These are phyloP conservation scores for Hoplostethus mediterraneus DNA, from an alignment of 2,797 vertebrate genomes.

Conservation along the genomic window DNA sequence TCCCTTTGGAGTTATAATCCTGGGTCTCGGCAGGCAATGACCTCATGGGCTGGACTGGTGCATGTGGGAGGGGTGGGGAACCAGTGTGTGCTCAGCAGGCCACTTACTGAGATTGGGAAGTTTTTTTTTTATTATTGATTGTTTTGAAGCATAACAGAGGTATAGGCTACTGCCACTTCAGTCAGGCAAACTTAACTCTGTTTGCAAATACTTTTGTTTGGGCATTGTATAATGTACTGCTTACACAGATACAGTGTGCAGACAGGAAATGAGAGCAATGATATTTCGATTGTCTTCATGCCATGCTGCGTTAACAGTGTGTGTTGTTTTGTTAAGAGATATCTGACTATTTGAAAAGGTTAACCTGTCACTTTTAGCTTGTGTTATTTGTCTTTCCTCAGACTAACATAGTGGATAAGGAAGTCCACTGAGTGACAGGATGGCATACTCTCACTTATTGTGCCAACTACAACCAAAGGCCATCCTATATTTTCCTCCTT, in stretches of 20 bases:
- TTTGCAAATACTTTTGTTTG: constrained; percentile 63
- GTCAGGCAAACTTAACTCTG: constrained; percentile 57
- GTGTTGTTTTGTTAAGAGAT: constrained; percentile 64
- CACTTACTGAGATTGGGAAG: constrained; percentile 55
- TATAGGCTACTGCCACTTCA: constrained; percentile 39
- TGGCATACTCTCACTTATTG: constrained; percentile 37
- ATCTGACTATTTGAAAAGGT: constrained; percentile 75
- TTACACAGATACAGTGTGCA: constrained; percentile 52
- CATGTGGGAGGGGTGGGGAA: constrained; percentile 80
- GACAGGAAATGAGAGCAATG: constrained; percentile 66
- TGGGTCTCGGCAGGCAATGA: constrained; percentile 89
- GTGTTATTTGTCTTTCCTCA: constrained; percentile 60
- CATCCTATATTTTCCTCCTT: constrained; percentile 11
- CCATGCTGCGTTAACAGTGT: constrained; percentile 69
- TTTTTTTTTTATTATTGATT: constrained; percentile 48
- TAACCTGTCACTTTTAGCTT: constrained; percentile 77
- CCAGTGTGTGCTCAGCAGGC: constrained; percentile 70
- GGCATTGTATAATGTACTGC: constrained; percentile 50
- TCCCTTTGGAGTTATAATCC: constrained; percentile 93
- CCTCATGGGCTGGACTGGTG: constrained; percentile 90
- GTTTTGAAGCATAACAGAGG: constrained; percentile 57
- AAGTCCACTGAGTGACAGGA: constrained; percentile 63
- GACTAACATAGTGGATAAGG: constrained; percentile 53
- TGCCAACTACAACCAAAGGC: constrained; percentile 48
- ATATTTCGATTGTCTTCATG: constrained; percentile 76